Base-by-base conservation (phyloP, 2,888 invertebrate genomes). In the Calephelis perditalis region DNA sequence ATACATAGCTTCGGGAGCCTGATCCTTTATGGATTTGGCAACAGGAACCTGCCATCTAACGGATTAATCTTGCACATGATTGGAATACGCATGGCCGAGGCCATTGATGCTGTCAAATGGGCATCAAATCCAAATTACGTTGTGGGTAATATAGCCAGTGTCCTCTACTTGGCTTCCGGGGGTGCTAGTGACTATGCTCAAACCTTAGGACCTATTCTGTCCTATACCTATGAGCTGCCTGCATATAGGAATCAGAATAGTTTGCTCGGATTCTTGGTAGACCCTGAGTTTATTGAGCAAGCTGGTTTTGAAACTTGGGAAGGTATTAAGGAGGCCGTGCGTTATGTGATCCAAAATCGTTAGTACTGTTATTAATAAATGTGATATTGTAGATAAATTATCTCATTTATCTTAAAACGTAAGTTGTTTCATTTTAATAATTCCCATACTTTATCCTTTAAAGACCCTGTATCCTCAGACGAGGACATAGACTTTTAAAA, bases 1-100 rank as follows among this genome's bases (percentile, higher is more conserved):
- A 83, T 96, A 46, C 97, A 97, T 76, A 94, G 95, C 12, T 96
- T 92, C 71, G 96, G 96, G 37, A 91, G 92, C 68, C 92, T 92
- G 76, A 77, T 95, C 43, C 71, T 88, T 0, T 88, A 71, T 46
- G 86, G 82, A 0, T 87, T 70, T 44, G 87, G 84, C 0, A 75
- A 73, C 12, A 81, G 82, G 49, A 78, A 79, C 1, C 73, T 92
- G 62, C 93, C 92, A 11, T 79, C 84, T 0, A 91, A 93, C 65
- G 86, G 79, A 36, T 71, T 86, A 0, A 73, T 76, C n/a, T 68
- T 92, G 0, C 78, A 88, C 44, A 56, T 73, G 0, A 73, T 85
- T 1, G 92, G 79, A 7, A 79, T 86, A 0, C 67, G 72, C 49
- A 88, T 89, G 76, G 86, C 86, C 1, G 74, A 81, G 60, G 81